Evolutionary conservation across 1,140 invertebrate genomes (phyloP), one percentile per base, ranked within the genome.

Genomic region (Ladona fulva): DNA sequence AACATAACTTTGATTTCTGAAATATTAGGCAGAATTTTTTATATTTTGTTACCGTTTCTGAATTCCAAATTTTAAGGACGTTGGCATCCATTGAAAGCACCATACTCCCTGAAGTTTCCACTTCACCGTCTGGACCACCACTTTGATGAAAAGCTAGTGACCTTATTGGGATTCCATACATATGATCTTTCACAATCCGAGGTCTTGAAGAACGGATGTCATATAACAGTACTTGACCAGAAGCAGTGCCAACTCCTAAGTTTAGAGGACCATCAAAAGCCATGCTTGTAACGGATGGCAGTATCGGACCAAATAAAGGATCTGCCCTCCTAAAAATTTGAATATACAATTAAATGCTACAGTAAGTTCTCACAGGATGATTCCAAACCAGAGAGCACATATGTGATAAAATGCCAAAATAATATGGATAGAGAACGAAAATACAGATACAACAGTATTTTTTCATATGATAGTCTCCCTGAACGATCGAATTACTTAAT

Each of bases 41-140:
- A 37, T 37, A 37, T 24, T 22, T 74, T 76, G 86, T 89, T 89
- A 96, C 95, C 78, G 89, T 92, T 83, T 96, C 89, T 84, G 93
- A 92, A 81, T 99, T 90, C 97, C 98, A 99, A 81, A 99, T 92
- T 87, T 99, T 99, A 0, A 99, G 86, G 25, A 97, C 92, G 80
- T 93, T 93, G 78, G 90, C 88, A 85, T 99, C 97, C 91, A 99
- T 92, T 11, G 96, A 97, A 80, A 96, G 91, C 76, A 99, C 91
- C 79, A 96, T 87, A 83, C 96, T 91, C 84, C 93, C 90, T 80
- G 89, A 85, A 78, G 89, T 86, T 3, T 66, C 52, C 3, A 66
- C 14, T 66, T 66, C 52, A 16, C 52, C 52, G 5, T 3, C 52
- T 6, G 52, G 52, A 66, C 52, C 52, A 22, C 52, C 52, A 37